Evolutionary conservation across 2,888 invertebrate species (phyloP).

Genomic region (Drosophila borealis): DNA sequence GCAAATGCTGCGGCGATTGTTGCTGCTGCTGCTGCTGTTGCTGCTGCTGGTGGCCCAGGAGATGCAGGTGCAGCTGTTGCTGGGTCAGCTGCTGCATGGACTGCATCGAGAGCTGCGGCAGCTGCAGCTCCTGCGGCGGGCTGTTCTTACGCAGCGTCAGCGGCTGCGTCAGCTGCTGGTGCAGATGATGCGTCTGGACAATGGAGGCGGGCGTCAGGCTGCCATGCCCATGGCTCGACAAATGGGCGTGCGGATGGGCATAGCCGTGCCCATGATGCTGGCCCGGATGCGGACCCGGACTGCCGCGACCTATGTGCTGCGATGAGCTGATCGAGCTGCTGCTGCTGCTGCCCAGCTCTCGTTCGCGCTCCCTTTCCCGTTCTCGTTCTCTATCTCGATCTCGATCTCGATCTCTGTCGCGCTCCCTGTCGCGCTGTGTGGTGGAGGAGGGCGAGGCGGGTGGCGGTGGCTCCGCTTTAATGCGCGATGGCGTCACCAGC

Average conservation of each 20-base stretch:
- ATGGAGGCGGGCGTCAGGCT: slow-evolving; percentile 65
- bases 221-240: slow-evolving; percentile 10
- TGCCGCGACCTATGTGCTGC: slow-evolving; percentile 64
- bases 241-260: slow-evolving; percentile 42
- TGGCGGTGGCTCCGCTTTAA: slow-evolving; percentile 84
- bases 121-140: slow-evolving; percentile 77
- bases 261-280: slow-evolving; percentile 55
- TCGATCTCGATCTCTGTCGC: slow-evolving; percentile 39
- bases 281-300: slow-evolving; percentile 49
- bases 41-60: slow-evolving; percentile 78
- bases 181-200: slow-evolving; percentile 83
- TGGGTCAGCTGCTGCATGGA: slow-evolving; percentile 84
- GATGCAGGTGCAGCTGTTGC: slow-evolving; percentile 83
- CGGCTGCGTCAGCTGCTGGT: slow-evolving; percentile 82
- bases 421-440: slow-evolving; percentile 75
- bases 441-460: slow-evolving; percentile 74
- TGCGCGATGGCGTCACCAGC: slow-evolving; percentile 86
- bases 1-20: slow-evolving; percentile 66
- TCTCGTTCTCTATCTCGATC: slow-evolving; percentile 42
- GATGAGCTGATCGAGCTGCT: slow-evolving; percentile 72
- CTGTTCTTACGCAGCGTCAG: slow-evolving; percentile 78
- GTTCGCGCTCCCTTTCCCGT: slow-evolving; percentile 37
- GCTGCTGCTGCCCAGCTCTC: slow-evolving; percentile 52
- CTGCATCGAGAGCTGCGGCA: slow-evolving; percentile 76
- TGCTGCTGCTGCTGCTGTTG: slow-evolving; percentile 70